Base-by-base conservation (phyloP, 2,113 vertebrate genomes). In the Quiscalus mexicanus region DNA sequence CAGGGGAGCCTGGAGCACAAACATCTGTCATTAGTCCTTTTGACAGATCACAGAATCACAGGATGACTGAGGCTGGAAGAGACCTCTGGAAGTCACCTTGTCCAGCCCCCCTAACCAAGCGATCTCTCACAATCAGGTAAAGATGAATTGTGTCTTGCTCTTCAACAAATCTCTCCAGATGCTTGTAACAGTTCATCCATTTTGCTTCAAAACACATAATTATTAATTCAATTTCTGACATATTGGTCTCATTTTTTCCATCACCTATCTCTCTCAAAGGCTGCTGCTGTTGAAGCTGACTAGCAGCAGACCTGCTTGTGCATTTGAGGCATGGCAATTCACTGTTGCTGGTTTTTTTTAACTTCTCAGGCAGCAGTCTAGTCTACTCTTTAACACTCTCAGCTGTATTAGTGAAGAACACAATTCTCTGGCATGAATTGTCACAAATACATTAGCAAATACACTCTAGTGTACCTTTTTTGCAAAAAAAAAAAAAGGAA, bases 91-190 rank as follows among this genome's bases (percentile, higher is more conserved):
- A 23, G 33, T 75, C 81, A 68, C 44, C 28, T 53, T 19, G 44
- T 67, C 62, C 42, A 44, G 12, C 2, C 2, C 2, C 4, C 4
- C 21, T 6, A 24, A 17, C 49, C 58, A 79, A 79, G 15, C 0
- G 1, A 37, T 71, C 41, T 52, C 44, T 75, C 39, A 53, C 0
- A 0, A 45, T 56, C 31, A 55, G 65, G 31, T 60, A 24, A 79
- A 69, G 47, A 67, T 11, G 35, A 74, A 41, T 45, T 4, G 0
- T 35, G 22, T 77, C 52, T 39, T 5, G 2, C 22, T 25, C 13
- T 59, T 78, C 39, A 71, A 19, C 25, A 42, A 63, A 24, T 31
- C 30, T 20, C 35, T 78, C 49, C 23, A 22, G 23, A 24, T 82
- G 30, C 23, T 70, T 58, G 18, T 63, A 81, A 52, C 20, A 49